Conservation (phyloP, 1,140 invertebrate species). For the Seison nebaliae region DNA sequence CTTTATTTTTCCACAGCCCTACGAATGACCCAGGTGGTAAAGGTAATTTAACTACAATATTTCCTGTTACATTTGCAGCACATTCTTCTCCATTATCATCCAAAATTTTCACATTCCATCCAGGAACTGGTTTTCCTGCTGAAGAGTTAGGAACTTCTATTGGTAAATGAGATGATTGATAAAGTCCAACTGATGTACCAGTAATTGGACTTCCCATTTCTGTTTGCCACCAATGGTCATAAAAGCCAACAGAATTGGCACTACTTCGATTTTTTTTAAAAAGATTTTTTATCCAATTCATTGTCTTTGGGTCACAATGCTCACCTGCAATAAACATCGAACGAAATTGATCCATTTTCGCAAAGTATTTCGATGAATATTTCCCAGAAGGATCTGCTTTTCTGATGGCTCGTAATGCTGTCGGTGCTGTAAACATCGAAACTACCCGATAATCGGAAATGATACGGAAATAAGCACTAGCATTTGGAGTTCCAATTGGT, state of each 20-base stretch:
- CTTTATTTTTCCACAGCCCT: constrained; percentile 49
- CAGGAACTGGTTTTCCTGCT: constrained; percentile 46
- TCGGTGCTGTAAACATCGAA: constrained; percentile 59
- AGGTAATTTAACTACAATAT: constrained; percentile 54
- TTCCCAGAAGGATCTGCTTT: constrained; percentile 25
- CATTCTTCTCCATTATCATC: constrained; percentile 41
- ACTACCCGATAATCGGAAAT: constrained; percentile 57
- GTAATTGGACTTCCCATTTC: constrained; percentile 69
- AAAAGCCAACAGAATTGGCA: no score
- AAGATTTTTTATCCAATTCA: constrained; percentile 48
- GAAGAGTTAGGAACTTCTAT: constrained; percentile 38
- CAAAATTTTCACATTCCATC: constrained; percentile 51
- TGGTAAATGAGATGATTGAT: no score
- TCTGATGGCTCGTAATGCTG: constrained; percentile 53
- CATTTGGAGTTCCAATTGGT: constrained; percentile 64
- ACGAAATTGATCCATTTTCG: constrained; percentile 11
- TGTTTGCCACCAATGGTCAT: constrained; percentile 90
- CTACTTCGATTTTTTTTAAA: constrained; percentile 56
- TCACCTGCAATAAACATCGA: constrained; percentile 61
- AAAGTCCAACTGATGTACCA: constrained; percentile 47
- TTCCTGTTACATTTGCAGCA: constrained; percentile 41
- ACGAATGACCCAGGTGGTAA: constrained; percentile 57
- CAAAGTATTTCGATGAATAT: constrained; percentile 15
- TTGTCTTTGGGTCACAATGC: constrained; percentile 66
- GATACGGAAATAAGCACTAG: constrained; percentile 62